phyloP scores from a whole-genome alignment of 2,113 vertebrate species.

The Sialia sialis region DNA sequence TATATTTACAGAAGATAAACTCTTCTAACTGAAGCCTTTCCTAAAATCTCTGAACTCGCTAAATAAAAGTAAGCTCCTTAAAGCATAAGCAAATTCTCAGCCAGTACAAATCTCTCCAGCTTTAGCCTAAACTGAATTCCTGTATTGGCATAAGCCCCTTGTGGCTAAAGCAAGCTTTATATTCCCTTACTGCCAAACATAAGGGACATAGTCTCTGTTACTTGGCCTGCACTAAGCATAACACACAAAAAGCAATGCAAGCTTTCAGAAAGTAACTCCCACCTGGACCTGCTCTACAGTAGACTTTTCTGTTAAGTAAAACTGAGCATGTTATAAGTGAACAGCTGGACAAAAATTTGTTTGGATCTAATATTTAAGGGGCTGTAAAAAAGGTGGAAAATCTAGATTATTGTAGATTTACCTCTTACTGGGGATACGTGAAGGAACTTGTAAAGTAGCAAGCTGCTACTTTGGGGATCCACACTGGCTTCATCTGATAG shows the following conservation, averaged over 20 bases:
- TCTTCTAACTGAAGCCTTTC: background rate
- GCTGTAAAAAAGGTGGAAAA: background rate
- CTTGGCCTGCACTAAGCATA: background rate
- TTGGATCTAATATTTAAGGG: background rate
- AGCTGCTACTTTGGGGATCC: background rate
- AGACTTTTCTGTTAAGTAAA: background rate
- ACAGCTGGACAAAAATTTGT: background rate
- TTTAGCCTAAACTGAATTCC: constrained; percentile 26
- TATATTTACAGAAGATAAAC: background rate
- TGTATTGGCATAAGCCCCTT: background rate
- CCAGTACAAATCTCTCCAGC: background rate
- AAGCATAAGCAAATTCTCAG: constrained; percentile 45
- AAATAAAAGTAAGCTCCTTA: constrained; percentile 47
- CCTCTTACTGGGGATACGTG: background rate
- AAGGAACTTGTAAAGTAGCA: background rate
- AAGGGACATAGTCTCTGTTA: background rate
- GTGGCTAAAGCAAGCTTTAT: background rate
- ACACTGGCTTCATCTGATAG: background rate
- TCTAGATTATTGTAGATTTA: background rate
- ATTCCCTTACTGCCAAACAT: background rate
- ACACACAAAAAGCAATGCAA: background rate
- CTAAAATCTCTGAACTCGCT: constrained; percentile 5
- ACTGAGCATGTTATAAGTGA: background rate
- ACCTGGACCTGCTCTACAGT: background rate
- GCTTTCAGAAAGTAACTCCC: background rate